Conservation (phyloP, 2,797 vertebrate genomes). For the Rhinichthys osculus region DNA sequence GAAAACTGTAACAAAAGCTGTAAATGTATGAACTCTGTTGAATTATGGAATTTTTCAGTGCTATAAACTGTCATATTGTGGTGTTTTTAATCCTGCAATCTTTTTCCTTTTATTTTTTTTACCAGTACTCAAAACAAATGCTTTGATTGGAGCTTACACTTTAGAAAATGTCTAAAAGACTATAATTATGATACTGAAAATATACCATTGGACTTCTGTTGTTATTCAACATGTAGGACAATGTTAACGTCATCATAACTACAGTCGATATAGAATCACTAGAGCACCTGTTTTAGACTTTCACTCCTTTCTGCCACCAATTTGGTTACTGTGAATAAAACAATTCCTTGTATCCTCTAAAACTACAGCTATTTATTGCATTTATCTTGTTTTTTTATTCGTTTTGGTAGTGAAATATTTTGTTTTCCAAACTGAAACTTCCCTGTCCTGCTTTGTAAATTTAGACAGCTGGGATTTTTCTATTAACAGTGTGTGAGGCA, state of each 20-base stretch:
- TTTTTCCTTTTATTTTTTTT: neutral
- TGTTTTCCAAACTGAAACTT: neutral
- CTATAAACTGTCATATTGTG: neutral
- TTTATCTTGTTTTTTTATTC: neutral
- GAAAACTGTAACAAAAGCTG: neutral
- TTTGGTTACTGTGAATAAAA: neutral
- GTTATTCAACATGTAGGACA: neutral
- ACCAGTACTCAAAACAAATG: neutral
- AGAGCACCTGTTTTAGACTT: neutral
- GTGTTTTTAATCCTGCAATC: neutral
- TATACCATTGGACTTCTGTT: neutral
- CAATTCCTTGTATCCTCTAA: neutral
- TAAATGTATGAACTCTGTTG: neutral
- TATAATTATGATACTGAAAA: neutral
- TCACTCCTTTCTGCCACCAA: neutral
- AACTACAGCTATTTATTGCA: neutral
- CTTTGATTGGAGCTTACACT: neutral
- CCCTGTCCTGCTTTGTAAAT: neutral
- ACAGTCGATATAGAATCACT: neutral
- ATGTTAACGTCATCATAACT: neutral
- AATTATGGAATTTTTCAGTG: neutral
- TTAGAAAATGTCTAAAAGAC: neutral
- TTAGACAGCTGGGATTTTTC: neutral
- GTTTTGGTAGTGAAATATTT: neutral
- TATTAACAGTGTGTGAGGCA: neutral